Base-by-base conservation (phyloP, 2,888 invertebrate species). In the Exephanes ischioxanthus region DNA sequence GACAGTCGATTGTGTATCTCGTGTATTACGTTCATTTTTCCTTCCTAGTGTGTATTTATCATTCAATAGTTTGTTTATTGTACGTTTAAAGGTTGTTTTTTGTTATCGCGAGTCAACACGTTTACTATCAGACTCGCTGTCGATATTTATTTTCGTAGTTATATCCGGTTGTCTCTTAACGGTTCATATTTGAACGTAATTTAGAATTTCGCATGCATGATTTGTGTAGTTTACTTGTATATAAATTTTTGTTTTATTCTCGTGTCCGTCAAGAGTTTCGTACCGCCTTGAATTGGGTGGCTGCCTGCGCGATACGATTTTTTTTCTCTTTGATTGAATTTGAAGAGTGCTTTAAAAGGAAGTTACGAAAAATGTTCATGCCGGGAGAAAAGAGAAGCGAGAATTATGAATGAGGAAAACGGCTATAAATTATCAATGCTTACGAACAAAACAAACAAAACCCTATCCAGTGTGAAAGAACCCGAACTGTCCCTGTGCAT, bases 131-230 rank as follows among this genome's bases (percentile, higher is more conserved):
- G 83, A 88, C 80, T 86, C 83, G 81, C 66, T 63, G 14, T 30
- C 30, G 22, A 6, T 53, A 26, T 70, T 48, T 53, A 33, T 75
- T 61, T 77, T 55, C 45, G 84, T 86, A 87, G 87, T 89, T 89
- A 87, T 82, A 90, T 88, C 67, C 22, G 22, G 88, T 89, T 85
- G 87, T 86, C 71, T 67, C 89, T 90, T 90, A 90, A 90, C 82
- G 85, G 86, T 71, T 77, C 86, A 87, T 88, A 87, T 73, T 84
- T 89, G 87, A 91, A 91, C 88, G 88, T 91, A 91, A 91, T 91
- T 91, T 91, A 91, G 91, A 91, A 91, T 91, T 90, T 90, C 82
- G 87, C 81, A 82, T 86, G 84, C 78, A 78, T 80, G 41, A 53
- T 68, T 45, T 82, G 48, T 72, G 75, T 37, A 68, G 51, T 76